Percentiles rank a stretch among this genome's conserved stretches.
These are phyloP conservation scores for Muraenolepis orangiensis DNA, from an alignment of 2,797 vertebrate species.

Conservation along the genomic window DNA sequence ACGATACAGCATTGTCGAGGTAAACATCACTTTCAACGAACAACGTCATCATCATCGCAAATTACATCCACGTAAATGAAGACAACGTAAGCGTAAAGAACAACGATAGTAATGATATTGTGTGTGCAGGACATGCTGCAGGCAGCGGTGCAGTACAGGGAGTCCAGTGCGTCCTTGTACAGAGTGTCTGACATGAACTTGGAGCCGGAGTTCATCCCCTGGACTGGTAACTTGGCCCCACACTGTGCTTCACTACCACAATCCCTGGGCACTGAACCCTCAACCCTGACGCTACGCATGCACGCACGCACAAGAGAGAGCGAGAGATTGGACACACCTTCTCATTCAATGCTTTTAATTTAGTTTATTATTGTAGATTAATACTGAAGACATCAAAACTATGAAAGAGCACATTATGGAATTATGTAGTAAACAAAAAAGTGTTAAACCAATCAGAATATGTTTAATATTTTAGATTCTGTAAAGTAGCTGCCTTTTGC, in stretches of 20 bases:
- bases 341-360: too few relatives aligned
- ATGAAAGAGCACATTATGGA: too few relatives aligned
- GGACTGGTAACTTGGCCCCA: constrained; percentile 81
- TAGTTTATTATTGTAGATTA: too few relatives aligned
- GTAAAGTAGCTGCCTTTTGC: too few relatives aligned
- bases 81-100: too few relatives aligned
- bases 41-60: background rate
- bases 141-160: constrained; percentile 85
- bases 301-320: too few relatives aligned
- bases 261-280: background rate
- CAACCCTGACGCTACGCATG: background rate
- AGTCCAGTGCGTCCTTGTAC: constrained; percentile 83
- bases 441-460: too few relatives aligned
- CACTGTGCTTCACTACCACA: background rate
- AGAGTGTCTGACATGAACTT: constrained; percentile 72
- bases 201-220: constrained; percentile 89
- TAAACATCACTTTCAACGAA: background rate
- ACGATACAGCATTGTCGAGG: background rate
- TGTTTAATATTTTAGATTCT: too few relatives aligned
- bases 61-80: background rate
- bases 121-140: constrained; percentile 86
- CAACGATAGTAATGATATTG: background rate
- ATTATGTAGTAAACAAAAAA: too few relatives aligned
- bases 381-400: too few relatives aligned
- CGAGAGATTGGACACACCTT: too few relatives aligned